phyloP scores from a whole-genome alignment of 2,888 invertebrate genomes.

The Synanthedon andrenaeformis region DNA sequence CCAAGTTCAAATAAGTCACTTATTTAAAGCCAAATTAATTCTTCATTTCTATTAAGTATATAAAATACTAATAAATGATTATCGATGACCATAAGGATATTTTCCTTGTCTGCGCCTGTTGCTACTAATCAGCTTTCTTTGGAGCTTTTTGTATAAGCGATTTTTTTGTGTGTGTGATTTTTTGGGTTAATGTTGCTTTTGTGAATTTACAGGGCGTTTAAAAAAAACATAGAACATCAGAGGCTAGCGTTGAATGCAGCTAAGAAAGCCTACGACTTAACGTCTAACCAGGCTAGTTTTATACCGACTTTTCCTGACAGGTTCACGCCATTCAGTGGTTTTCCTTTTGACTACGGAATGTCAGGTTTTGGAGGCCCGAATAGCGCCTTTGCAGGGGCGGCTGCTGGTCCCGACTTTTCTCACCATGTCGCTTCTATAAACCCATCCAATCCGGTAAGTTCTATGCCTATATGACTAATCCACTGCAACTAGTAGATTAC shows the following conservation, averaged over 20 bases:
- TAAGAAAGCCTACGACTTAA: constrained; percentile 48
- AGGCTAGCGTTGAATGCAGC: constrained; percentile 46
- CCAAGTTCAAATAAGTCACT: too few species aligned
- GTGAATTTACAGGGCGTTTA: constrained; percentile 45
- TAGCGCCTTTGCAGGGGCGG: constrained; percentile 65
- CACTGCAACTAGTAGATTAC: not conserved
- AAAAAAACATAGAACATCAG: constrained; percentile 38
- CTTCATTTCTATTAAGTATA: too few species aligned
- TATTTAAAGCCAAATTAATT: too few species aligned
- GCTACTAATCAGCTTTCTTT: not conserved
- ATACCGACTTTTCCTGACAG: constrained; percentile 42
- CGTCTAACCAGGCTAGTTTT: constrained; percentile 38
- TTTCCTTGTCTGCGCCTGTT: too few species aligned
- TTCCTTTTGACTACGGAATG: constrained; percentile 11
- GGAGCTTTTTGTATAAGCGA: not conserved
- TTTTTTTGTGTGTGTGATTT: constrained; percentile 1
- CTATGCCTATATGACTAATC: too few species aligned
- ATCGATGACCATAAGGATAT: too few species aligned
- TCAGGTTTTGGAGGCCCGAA: constrained; percentile 19
- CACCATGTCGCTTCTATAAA: constrained; percentile 71
- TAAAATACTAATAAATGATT: too few species aligned
- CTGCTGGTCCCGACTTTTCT: constrained; percentile 62
- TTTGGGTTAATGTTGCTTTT: constrained; percentile 7
- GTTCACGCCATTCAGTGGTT: constrained; percentile 22
- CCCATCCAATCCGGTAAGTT: constrained; percentile 72